phyloP scores from a whole-genome alignment of 2,888 invertebrate species.

The Aromia moschata region DNA sequence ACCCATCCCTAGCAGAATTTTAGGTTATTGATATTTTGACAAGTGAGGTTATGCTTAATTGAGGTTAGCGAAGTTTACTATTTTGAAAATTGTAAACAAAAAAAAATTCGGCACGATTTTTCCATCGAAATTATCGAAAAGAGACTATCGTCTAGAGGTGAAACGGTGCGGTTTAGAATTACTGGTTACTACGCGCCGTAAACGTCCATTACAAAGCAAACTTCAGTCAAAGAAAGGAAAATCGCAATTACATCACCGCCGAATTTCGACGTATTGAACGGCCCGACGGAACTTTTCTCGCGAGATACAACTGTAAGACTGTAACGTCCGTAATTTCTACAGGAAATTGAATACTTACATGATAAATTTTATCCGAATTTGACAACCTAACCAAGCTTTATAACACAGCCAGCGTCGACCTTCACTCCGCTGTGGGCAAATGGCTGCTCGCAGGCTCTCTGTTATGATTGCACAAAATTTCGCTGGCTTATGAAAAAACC shows the following conservation, averaged over 20 bases:
- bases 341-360: constrained; percentile 52
- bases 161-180: constrained; percentile 29
- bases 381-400: constrained; percentile 63
- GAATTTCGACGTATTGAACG: constrained; percentile 29
- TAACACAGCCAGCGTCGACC: constrained; percentile 61
- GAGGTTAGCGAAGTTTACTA: constrained; percentile 61
- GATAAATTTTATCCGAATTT: constrained; percentile 52
- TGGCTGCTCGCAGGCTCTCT: constrained; percentile 52
- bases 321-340: constrained; percentile 15
- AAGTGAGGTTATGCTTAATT: constrained; percentile 63
- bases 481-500: background rate
- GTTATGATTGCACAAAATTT: constrained; percentile 23
- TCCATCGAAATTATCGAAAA: constrained; percentile 10
- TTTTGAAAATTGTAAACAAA: constrained; percentile 62
- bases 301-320: constrained; percentile 11
- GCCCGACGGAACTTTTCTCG: constrained; percentile 7
- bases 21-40: constrained; percentile 60
- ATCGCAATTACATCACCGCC: constrained; percentile 57
- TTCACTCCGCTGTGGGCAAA: constrained; percentile 53
- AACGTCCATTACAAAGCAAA: constrained; percentile 54
- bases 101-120: constrained; percentile 20
- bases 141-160: constrained; percentile 24
- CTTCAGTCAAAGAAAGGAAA: constrained; percentile 50
- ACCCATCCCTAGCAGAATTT: constrained; percentile 34
- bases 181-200: constrained; percentile 49